phyloP scores from a whole-genome alignment of 1,140 invertebrate species.

The Drosophila equinoxialis region DNA sequence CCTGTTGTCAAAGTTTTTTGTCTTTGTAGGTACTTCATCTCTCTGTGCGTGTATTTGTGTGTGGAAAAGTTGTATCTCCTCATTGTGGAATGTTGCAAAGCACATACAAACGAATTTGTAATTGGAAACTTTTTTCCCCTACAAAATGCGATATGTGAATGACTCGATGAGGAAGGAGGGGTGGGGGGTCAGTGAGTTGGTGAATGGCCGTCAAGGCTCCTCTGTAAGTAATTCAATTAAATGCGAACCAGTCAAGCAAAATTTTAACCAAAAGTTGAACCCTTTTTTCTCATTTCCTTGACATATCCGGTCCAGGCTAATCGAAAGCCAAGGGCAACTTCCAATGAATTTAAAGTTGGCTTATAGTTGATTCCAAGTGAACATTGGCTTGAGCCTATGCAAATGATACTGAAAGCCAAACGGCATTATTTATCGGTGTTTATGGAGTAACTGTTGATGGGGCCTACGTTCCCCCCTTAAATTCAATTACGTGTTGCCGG shows the following conservation, averaged over 20 bases:
- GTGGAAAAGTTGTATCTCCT: constrained; percentile 51
- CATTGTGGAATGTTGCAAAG: constrained; percentile 37
- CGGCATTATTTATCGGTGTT: constrained; percentile 56
- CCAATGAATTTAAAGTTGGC: neutral
- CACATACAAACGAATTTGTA: constrained; percentile 47
- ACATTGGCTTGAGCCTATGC: constrained; percentile 51
- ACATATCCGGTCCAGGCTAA: constrained; percentile 29
- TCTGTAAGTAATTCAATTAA: constrained; percentile 52
- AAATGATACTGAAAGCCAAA: constrained; percentile 63
- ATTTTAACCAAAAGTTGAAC: constrained; percentile 26
- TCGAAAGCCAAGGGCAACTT: constrained; percentile 11
- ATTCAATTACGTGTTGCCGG: constrained; percentile 68
- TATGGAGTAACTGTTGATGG: constrained; percentile 39
- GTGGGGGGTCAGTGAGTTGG: neutral
- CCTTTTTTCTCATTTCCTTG: constrained; percentile 37
- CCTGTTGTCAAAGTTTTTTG: constrained; percentile 30
- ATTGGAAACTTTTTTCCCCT: constrained; percentile 60
- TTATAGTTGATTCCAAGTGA: neutral
- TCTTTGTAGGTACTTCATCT: constrained; percentile 38
- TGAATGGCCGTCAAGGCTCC: neutral
- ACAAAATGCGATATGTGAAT: constrained; percentile 33
- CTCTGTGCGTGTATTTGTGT: neutral
- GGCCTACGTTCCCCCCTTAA: constrained; percentile 25
- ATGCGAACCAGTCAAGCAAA: constrained; percentile 27
- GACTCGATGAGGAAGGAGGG: neutral